These are phyloP conservation scores for Spialia ferax DNA, from an alignment of 2,888 invertebrate species.

Conservation along the genomic window DNA sequence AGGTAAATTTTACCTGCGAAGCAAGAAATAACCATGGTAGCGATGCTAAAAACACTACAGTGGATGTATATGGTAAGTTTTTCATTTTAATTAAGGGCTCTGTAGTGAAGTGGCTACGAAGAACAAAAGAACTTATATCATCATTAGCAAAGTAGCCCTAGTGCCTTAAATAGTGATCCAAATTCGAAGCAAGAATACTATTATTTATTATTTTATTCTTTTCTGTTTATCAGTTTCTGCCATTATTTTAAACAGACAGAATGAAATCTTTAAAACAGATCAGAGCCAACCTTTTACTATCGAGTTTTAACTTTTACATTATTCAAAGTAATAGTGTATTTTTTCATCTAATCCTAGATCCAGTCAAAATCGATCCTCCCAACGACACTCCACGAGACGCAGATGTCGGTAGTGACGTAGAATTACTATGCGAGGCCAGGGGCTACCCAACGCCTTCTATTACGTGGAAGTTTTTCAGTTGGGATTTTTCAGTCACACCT, in stretches of 20 bases:
- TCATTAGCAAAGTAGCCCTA: no score
- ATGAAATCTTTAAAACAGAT: no score
- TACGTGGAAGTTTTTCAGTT: slow-evolving; percentile 1
- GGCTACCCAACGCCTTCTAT: not conserved
- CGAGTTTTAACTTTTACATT: no score
- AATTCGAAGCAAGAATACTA: no score
- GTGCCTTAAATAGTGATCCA: no score
- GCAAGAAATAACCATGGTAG: slow-evolving; percentile 6
- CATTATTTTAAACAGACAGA: no score
- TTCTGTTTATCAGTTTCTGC: no score
- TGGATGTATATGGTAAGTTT: slow-evolving; percentile 16
- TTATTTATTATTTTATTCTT: no score
- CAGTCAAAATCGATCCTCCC: slow-evolving; percentile 11
- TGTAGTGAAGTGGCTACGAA: no score
- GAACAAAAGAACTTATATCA: no score
- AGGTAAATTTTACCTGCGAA: slow-evolving; percentile 17
- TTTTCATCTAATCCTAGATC: not conserved
- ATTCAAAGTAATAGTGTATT: not conserved
- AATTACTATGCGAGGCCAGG: slow-evolving; percentile 6
- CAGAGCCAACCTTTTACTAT: no score
- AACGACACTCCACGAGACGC: not conserved
- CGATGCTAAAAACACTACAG: slow-evolving; percentile 3
- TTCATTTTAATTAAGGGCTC: not conserved
- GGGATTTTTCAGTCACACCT: not conserved
- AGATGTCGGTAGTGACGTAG: slow-evolving; percentile 9